Base-by-base conservation (phyloP, 2,797 vertebrate species). In the Tokudaia tokunoshimensis region DNA sequence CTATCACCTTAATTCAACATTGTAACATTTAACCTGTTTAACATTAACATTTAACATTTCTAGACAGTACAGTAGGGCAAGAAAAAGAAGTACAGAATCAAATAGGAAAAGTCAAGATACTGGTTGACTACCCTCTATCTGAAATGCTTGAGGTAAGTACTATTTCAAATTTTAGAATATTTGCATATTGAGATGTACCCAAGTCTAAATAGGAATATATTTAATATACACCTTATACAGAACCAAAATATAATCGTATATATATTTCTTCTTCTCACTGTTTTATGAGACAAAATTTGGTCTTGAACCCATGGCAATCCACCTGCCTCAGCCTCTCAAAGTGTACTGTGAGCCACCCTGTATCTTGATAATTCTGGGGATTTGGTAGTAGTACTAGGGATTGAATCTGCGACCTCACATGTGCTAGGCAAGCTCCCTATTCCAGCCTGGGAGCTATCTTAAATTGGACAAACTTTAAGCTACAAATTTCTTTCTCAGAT, bases 381-480 rank as follows among this genome's bases (percentile, higher is more conserved):
- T 41, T 22, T n/a, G 34, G 19, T 52, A 37, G 57, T 41, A 61
- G 57, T 61, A 41, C 24, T 41, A 44, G 81, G 24, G 6, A 63
- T 17, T 83, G 81, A 83, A 44, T 61, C 31, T 61, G 55, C n/a
- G 50, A n/a, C 50, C 31, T 57, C 9, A 79, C 13, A 79, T 55
- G 47, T 52, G 15, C 20, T 59, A 37, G 10, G 55, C 79, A 81
- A 82, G n/a, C 80, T 82, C 19, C 6, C 34, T 82, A 59, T 59
- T 5, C n/a, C n/a, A 82, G 57, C 57, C n/a, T 83, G 50, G 55
- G 89, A 95, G n/a, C 91, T 92, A 95, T 74, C 61, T 95, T 82
- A 75, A 75, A 94, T 31, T 15, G 61, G 63, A 55, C 92, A 92
- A 89, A 79, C 29, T 52, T 84, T 74, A 96, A 86, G 65, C 37